Percentiles rank a stretch among this genome's conserved stretches.
Conservation (phyloP, 1,140 invertebrate genomes). For the Pentalonia nigronervosa region DNA sequence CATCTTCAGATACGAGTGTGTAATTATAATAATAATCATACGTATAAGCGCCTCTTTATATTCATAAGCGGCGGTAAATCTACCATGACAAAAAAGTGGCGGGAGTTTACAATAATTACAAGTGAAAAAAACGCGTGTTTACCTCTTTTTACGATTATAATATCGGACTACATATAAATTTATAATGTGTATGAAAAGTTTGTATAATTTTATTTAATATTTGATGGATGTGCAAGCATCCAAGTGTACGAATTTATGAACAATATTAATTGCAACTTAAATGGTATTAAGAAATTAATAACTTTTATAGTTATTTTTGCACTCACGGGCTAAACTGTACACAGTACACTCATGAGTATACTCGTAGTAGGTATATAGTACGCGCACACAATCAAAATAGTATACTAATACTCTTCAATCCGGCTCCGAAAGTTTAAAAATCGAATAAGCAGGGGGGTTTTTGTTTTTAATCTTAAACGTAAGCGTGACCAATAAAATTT, state of each 20-base stretch:
- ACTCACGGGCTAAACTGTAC: background rate
- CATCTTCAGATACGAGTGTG: background rate
- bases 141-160: background rate
- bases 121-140: background rate
- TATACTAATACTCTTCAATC: background rate
- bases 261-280: background rate
- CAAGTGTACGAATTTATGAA: background rate
- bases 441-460: no score
- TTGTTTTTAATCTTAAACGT: background rate
- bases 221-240: background rate
- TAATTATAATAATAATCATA: background rate
- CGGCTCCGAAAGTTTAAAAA: no score
- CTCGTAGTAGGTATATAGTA: background rate
- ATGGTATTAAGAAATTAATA: background rate
- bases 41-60: constrained; percentile 27
- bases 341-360: background rate
- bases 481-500: background rate
- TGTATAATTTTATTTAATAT: background rate
- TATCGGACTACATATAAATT: background rate
- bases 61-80: constrained; percentile 19
- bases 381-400: background rate
- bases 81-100: background rate
- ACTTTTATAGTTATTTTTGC: background rate
- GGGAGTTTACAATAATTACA: background rate
- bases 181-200: background rate